Base-by-base conservation (phyloP, 1,140 invertebrate species). In the Sogatella furcifera region DNA sequence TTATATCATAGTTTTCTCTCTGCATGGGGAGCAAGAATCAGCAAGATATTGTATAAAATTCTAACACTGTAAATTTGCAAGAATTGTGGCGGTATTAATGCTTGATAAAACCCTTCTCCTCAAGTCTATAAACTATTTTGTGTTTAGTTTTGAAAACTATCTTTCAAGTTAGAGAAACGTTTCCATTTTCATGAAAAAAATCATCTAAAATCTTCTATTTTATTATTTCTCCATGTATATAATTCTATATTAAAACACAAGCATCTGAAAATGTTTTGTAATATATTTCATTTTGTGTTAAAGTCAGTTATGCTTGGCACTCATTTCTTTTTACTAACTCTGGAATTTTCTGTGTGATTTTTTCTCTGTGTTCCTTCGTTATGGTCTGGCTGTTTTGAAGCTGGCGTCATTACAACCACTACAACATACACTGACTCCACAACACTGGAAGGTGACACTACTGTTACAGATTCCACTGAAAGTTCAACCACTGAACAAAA, bases 321-420 rank as follows among this genome's bases (percentile, higher is more conserved):
- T 34, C 31, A 28, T 21, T 53, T 31, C 19, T 41, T 60, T 22
- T 57, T 14, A 62, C 61, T 63, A 63, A 60, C 59, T 58, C 15
- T 63, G 49, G 57, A 52, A 19, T 65, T n/a, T 57, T 63, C 28
- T 63, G 54, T 49, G 44, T 55, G 52, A 55, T 55, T 46, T 49
- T 59, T 38, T 59, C 49, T 54, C 59, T 61, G 53, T 61, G 54
- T 61, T 61, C 58, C 44, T 69, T 60, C 61, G 43, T 61, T 64
- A 62, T 38, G 68, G 44, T 28, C 55, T 57, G 46, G 49, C 46
- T 49, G 53, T 59, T 65, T 8, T 65, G 65, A 63, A 64, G 64
- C 60, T 67, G 68, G 66, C 67, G 69, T 71, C 63, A 11, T 38
- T 38, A 62, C 44, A 38, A 56, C 62, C 60, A 62, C 53, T 54